Conservation (phyloP, 2,113 vertebrate species). For the Montifringilla adamsi region DNA sequence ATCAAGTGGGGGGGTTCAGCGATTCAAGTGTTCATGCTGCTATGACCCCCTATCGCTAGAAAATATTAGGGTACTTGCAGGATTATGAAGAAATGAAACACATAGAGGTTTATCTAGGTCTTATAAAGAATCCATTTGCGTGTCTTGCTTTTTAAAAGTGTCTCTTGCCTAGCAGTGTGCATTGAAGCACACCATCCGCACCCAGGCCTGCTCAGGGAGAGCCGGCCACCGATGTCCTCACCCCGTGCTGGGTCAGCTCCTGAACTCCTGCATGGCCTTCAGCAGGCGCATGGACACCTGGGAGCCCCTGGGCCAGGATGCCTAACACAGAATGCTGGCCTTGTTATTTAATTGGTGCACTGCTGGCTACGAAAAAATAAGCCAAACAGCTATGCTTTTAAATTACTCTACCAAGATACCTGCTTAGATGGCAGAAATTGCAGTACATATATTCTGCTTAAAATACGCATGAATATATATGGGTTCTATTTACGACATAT, state of each 20-base stretch:
- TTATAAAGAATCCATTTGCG: background rate
- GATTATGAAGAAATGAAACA: background rate
- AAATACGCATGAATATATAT: background rate
- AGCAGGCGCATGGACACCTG: background rate
- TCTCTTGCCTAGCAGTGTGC: background rate
- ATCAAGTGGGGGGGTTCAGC: background rate
- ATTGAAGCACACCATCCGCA: background rate
- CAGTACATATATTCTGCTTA: background rate
- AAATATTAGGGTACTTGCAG: background rate
- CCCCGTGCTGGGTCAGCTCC: background rate
- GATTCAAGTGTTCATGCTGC: background rate
- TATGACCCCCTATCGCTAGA: background rate
- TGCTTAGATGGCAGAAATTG: slow-evolving; percentile 27
- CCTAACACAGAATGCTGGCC: background rate
- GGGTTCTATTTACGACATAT: background rate
- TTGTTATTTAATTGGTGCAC: background rate
- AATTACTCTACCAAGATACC: background rate
- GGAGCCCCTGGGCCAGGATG: background rate
- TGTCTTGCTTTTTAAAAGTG: background rate
- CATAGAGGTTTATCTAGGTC: background rate
- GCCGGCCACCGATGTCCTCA: background rate
- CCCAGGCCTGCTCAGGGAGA: background rate
- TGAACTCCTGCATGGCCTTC: background rate
- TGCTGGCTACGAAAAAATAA: background rate
- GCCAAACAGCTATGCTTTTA: background rate